These are phyloP conservation scores for Aethes cnicana DNA, from an alignment of 2,888 invertebrate species.

Conservation along the genomic window DNA sequence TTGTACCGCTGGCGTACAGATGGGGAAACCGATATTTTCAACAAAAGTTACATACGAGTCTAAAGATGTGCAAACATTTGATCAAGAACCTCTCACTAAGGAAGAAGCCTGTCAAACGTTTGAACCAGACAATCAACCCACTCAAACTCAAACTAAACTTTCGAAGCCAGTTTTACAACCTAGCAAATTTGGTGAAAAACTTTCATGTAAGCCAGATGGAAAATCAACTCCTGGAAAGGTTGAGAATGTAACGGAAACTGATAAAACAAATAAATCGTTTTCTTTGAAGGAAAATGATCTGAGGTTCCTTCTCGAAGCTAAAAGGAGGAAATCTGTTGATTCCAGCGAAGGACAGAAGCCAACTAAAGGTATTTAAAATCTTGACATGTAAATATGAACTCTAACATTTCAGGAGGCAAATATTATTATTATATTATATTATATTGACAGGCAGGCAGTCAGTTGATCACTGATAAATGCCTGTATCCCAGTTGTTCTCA, in stretches of 20 bases:
- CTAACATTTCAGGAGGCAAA: too few relatives aligned
- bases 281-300: conserved; percentile 45
- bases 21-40: background rate
- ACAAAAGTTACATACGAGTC: background rate
- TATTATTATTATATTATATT: too few relatives aligned
- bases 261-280: background rate
- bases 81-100: conserved; percentile 30
- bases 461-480: too few relatives aligned
- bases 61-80: background rate
- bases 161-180: conserved; percentile 4
- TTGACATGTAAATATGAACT: conserved; percentile 26
- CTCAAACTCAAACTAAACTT: conserved; percentile 22
- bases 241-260: background rate
- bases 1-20: background rate
- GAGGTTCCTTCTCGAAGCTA: conserved; percentile 47
- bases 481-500: too few relatives aligned
- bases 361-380: conserved; percentile 25
- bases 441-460: too few relatives aligned
- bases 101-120: conserved; percentile 16
- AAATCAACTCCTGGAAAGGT: background rate
- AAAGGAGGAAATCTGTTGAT: conserved; percentile 39
- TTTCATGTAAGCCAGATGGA: background rate
- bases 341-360: background rate
- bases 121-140: conserved; percentile 13
- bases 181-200: conserved; percentile 7